Evolutionary conservation across 2,888 invertebrate species (phyloP), one percentile per base, ranked within the genome.

Genomic region (Drosophila parthenogenetica): DNA sequence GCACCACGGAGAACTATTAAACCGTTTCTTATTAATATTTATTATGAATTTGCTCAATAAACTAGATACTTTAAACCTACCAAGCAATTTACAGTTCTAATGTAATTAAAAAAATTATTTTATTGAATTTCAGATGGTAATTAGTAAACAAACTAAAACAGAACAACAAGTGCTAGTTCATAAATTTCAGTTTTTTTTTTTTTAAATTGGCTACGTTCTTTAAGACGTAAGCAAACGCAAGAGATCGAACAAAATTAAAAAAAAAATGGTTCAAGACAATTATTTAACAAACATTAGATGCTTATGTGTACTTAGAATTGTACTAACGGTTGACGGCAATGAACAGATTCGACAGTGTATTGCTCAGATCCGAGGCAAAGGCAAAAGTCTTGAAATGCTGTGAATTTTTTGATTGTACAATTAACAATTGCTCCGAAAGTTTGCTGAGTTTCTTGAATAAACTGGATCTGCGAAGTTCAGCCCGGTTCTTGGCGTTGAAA

Each of bases 1-100:
- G 96, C 74, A 95, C 95, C 16, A 95, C 95, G 10, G 95, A 94
- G 25, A 93, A 95, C 82, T 95, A 95, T 89, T 93, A 90, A 93
- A 3, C 16, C 32, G 14, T 8, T 19, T 13, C 14, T 5, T 29
- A 16, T 11, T 5, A 5, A 43, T 42, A 54, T 54, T 40, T 29
- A 16, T 32, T 13, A 42, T 14, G 2, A 48, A 14, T 48, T 29
- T 14, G 14, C 14, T 29, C 1, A 48, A 49, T 32, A 7, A 32
- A 49, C 3, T 32, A 13, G 7, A 8, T 17, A 4, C 3, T 17
- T 49, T 1, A 25, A 14, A 46, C 5, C 22, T n/a, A n/a, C n/a
- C 5, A 22, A 43, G 29, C 5, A 8, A 8, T 29, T 29, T 3
- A 5, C 22, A 22, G 29, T 5, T 29, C 5, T 8, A 22, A 5